phyloP scores from a whole-genome alignment of 1,140 invertebrate species.

The Atta colombica region DNA sequence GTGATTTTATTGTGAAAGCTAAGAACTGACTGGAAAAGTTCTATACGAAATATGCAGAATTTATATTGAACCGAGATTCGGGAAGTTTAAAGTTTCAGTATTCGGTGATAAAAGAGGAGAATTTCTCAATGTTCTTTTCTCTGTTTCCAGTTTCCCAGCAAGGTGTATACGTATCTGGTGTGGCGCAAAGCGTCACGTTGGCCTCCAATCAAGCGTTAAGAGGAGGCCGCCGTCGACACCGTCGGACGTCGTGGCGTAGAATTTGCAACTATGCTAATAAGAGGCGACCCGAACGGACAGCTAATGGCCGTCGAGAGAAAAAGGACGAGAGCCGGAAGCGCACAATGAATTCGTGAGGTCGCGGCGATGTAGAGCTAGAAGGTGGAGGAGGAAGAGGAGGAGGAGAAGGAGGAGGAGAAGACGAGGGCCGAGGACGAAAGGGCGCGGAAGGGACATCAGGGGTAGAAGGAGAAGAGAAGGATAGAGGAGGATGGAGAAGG shows the following conservation, averaged over 20 bases:
- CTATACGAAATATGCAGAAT: neutral
- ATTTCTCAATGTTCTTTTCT: conserved; percentile 13
- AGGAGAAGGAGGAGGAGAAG: conserved; percentile 62
- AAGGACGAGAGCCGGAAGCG: conserved; percentile 75
- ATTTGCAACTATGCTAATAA: conserved; percentile 78
- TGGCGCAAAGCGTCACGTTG: conserved; percentile 69
- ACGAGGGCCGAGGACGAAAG: conserved; percentile 69
- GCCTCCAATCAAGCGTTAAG: conserved; percentile 76
- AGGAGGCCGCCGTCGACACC: conserved; percentile 69
- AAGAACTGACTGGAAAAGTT: neutral
- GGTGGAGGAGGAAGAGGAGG: conserved; percentile 1
- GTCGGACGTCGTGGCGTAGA: conserved; percentile 74
- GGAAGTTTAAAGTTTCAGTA: neutral
- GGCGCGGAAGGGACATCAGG: conserved; percentile 64
- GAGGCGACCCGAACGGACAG: conserved; percentile 76
- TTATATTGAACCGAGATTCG: neutral
- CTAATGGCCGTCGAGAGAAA: conserved; percentile 76
- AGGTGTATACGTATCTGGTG: conserved; percentile 64
- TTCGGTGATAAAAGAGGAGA: neutral
- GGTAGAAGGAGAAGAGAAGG: conserved; percentile 69
- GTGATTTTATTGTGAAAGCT: neutral
- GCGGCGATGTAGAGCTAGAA: conserved; percentile 62
- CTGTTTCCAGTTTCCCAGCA: conserved; percentile 53
- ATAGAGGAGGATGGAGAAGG: conserved; percentile 71
- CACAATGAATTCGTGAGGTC: conserved; percentile 82